Percentiles rank a stretch among this genome's conserved stretches.
Evolutionary conservation across 2,888 invertebrate species (phyloP).

Genomic region (Drosophila peninsularis): DNA sequence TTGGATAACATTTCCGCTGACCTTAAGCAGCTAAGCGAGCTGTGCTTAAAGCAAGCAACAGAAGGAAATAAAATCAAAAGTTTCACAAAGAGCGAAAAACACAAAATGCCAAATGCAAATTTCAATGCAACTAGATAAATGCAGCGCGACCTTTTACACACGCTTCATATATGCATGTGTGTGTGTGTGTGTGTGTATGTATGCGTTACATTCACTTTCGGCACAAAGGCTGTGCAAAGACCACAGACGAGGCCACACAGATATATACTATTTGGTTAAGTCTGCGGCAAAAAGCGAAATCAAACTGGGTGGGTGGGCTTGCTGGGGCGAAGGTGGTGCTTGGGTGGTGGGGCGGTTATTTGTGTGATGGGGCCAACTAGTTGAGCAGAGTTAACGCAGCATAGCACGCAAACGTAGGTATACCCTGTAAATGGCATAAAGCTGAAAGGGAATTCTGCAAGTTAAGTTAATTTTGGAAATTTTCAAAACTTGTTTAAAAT

Average conservation of each 20-base stretch:
- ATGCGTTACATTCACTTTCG: conserved; percentile 47
- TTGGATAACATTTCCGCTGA: conserved; percentile 69
- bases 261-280: conserved; percentile 36
- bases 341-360: not conserved
- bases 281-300: conserved; percentile 59
- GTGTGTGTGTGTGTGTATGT: not conserved
- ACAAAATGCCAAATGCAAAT: conserved; percentile 74
- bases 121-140: conserved; percentile 56
- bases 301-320: conserved; percentile 30
- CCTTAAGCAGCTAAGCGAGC: conserved; percentile 50
- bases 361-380: conserved; percentile 55
- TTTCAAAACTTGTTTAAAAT: not conserved
- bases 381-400: conserved; percentile 52
- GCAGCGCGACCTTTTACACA: conserved; percentile 27
- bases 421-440: conserved; percentile 8
- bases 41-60: conserved; percentile 21
- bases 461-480: not conserved
- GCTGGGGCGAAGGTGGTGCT: conserved; percentile 2
- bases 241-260: conserved; percentile 58
- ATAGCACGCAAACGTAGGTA: conserved; percentile 55
- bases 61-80: conserved; percentile 29
- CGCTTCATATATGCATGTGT: not conserved
- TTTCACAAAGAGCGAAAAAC: conserved; percentile 40
- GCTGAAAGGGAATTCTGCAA: not conserved
- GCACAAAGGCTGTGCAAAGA: conserved; percentile 40